A percentile compares a stretch with the other conserved stretches of the same genome.
phyloP scores from a whole-genome alignment of 2,797 vertebrate genomes.

The Picus viridis region DNA sequence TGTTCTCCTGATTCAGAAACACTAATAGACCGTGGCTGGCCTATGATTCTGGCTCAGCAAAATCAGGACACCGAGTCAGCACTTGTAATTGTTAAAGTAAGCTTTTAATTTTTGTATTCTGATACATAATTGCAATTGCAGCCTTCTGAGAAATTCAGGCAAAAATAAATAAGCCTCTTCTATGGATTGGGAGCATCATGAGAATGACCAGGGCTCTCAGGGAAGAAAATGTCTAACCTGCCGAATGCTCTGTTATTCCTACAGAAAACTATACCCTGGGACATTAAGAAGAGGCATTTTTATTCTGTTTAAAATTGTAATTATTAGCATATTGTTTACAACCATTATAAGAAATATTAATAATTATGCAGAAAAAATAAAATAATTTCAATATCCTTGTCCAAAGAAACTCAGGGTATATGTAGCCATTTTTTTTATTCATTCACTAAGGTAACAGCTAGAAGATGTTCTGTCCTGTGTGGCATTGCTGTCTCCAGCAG shows the following conservation, averaged over 20 bases:
- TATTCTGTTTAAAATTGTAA: not conserved
- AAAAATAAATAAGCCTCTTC: not conserved
- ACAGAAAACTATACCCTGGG: not conserved
- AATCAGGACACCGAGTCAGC: not conserved
- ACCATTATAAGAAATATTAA: not conserved
- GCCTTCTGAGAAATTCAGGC: not conserved
- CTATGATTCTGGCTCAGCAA: too few relatives aligned
- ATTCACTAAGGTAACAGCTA: not conserved
- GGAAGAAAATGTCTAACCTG: not conserved
- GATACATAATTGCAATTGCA: not conserved
- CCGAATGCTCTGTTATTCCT: not conserved
- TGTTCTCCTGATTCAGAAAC: too few relatives aligned
- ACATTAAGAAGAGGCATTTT: not conserved
- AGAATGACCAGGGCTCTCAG: not conserved
- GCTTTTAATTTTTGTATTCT: not conserved
- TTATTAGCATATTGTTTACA: not conserved
- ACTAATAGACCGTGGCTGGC: too few relatives aligned
- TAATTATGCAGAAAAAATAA: not conserved
- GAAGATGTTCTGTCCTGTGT: not conserved
- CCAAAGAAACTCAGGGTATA: not conserved
- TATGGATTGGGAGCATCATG: not conserved
- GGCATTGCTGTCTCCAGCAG: not conserved
- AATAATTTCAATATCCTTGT: not conserved
- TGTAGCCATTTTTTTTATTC: not conserved
- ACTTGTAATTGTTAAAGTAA: not conserved